Base-by-base conservation (phyloP, 2,888 invertebrate genomes). In the Escarpia spicata region DNA sequence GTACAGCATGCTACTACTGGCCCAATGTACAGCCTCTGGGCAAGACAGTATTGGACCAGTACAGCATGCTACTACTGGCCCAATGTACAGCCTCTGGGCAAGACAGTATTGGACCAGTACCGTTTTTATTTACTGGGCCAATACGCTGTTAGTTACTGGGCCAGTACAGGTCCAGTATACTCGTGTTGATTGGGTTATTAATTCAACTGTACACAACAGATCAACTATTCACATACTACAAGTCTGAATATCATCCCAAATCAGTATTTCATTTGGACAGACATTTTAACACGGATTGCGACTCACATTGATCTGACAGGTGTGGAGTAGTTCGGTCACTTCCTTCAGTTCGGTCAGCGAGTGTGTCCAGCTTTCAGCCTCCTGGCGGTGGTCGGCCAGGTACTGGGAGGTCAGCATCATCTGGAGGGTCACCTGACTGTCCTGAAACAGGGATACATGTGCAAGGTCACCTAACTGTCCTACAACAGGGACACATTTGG, bases 281-380 rank as follows among this genome's bases (percentile, higher is more conserved):
- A 89, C n/a, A 89, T 90, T 6, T 90, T 90, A 90, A 90, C 10
- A 15, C 90, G 10, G 90, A 19, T n/a, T 1, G 45, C 12, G 2
- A 92, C 90, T 92, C 93, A 96, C 96, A 95, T 96, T 96, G 93
- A 95, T 95, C 95, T 96, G 96, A 93, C 95, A 95, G 9, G 94
- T 94, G 43, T 94, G 93, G 96, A 96, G 96, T 10, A 96, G 95
- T 92, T 96, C 95, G 37, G 95, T 94, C 91, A 96, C 95, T 93
- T 96, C 96, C 93, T 96, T 96, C 26, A 96, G 95, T 93, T 96
- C 95, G n/a, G 95, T 94, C 44, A 96, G 94, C 31, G 95, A 94
- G 52, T 94, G 94, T 92, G 94, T 93, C 95, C 96, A 95, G 90
- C 94, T 94, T 91, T 95, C 95, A 4, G 96, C 96, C 92, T 95